phyloP scores from a whole-genome alignment of 1,140 invertebrate genomes.

The Elymnias hypermnestra region DNA sequence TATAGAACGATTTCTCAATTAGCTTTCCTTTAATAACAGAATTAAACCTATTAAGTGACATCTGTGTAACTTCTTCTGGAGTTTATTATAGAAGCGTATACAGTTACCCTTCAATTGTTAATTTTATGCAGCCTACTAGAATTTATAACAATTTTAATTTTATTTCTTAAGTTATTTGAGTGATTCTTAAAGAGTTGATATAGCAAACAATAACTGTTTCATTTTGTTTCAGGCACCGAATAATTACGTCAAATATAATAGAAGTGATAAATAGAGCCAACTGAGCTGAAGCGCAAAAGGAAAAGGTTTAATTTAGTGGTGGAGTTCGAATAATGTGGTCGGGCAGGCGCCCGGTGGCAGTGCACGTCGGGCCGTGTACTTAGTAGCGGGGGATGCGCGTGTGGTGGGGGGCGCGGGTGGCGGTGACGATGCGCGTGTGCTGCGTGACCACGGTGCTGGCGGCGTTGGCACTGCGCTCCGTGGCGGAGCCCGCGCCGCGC shows the following conservation, averaged over 20 bases:
- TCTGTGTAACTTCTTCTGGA: no score
- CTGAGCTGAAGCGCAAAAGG: slow-evolving; percentile 32
- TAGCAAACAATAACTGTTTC: no score
- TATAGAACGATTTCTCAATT: no score
- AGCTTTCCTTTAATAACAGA: no score
- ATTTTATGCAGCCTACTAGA: no score
- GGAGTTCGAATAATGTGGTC: slow-evolving; percentile 59
- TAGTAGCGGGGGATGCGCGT: slow-evolving; percentile 54
- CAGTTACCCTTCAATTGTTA: no score
- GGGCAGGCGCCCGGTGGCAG: slow-evolving; percentile 54
- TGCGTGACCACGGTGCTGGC: slow-evolving; percentile 56
- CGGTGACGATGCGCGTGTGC: slow-evolving; percentile 56
- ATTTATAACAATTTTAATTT: no score
- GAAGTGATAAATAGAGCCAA: not conserved
- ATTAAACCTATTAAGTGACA: no score
- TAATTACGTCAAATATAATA: not conserved
- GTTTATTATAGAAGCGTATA: no score
- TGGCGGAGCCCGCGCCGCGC: slow-evolving; percentile 49
- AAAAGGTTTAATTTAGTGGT: slow-evolving; percentile 20
- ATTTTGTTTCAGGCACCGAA: slow-evolving; percentile 12
- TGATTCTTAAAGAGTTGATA: no score
- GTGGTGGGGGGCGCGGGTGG: slow-evolving; percentile 46
- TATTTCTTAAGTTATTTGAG: no score
- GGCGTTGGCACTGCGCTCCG: slow-evolving; percentile 58
- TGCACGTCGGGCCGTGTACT: slow-evolving; percentile 46